Base-by-base conservation (phyloP, 2,797 vertebrate genomes). In the Cyclura pinguis region DNA sequence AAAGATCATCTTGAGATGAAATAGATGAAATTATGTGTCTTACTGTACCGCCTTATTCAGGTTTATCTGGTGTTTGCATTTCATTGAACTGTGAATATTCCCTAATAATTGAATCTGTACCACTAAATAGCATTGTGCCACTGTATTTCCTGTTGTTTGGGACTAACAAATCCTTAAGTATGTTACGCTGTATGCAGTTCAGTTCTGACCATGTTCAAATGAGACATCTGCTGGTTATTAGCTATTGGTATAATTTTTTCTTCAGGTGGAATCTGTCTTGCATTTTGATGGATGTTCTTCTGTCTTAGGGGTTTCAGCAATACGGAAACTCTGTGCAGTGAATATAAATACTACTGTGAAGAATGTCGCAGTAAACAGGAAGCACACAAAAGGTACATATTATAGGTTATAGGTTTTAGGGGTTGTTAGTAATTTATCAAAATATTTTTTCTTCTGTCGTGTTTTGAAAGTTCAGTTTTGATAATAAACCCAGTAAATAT, bases 311-410 rank as follows among this genome's bases (percentile, higher is more conserved):
- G 98, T 93, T 98, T 98, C 94, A 98, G 98, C 96, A 98, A 98
- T 96, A 98, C 98, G 91, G 98, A 98, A 95, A 98, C 98, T 83
- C 96, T 98, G 35, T 98, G 98, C 96, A 98, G 98, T 95, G 97
- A 98, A 89, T 98, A 98, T 91, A 98, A 98, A 91, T 98, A 98
- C 93, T 98, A 98, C 96, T 98, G 98, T 97, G 98, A 98, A 96
- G 97, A 98, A 57, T 98, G 98, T 96, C 97, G 97, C 95, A 98
- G 98, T 97, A 98, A 98, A 89, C 98, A 98, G 94, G 98, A 98
- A 95, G 98, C 98, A 78, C 98, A 98, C 95, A 98, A 98, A 96
- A 97, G 98, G 98, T 98, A 97, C 16, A n/a, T 84, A 69, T 84
- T 80, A 13, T 78, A 52, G 14, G 1, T 84, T 80, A 13, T 78